phyloP scores from a whole-genome alignment of 37 sponge, comb jelly and placozoan genomes.

The Corticium candelabrum region DNA sequence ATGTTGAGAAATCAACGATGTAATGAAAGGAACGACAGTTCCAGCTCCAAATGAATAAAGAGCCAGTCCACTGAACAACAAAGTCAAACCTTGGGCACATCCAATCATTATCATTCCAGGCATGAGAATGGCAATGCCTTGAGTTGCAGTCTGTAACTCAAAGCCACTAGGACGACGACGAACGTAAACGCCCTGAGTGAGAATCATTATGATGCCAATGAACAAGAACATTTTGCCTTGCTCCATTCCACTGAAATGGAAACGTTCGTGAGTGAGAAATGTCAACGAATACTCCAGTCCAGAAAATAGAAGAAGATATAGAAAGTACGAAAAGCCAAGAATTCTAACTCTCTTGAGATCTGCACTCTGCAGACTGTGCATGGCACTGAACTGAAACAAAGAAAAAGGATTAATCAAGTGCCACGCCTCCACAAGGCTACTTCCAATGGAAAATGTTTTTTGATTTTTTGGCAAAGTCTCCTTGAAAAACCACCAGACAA shows the following conservation, averaged over 20 bases:
- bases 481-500: slow-evolving; percentile 29
- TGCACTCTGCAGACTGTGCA: background rate
- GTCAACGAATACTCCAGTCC: slow-evolving; percentile 87
- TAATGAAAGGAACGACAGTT: slow-evolving; percentile 63
- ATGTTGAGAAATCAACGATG: slow-evolving; percentile 62
- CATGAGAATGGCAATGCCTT: slow-evolving; percentile 58
- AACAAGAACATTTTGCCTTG: slow-evolving; percentile 89
- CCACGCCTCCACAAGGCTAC: slow-evolving; percentile 38
- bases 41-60: slow-evolving; percentile 84
- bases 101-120: slow-evolving; percentile 69
- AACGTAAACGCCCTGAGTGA: slow-evolving; percentile 54
- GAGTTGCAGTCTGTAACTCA: background rate
- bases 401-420: slow-evolving; percentile 74
- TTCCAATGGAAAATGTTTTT: slow-evolving; percentile 51
- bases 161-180: background rate
- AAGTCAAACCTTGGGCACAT: slow-evolving; percentile 21
- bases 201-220: slow-evolving; percentile 72
- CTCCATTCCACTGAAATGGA: slow-evolving; percentile 50
- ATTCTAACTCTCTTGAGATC: slow-evolving; percentile 36
- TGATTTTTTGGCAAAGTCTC: slow-evolving; percentile 59
- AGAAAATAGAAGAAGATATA: slow-evolving; percentile 84
- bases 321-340: slow-evolving; percentile 54
- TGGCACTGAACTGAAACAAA: slow-evolving; percentile 59
- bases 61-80: slow-evolving; percentile 56
- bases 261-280: slow-evolving; percentile 69